phyloP scores from a whole-genome alignment of 2,113 vertebrate genomes.

The Microtus montanus region DNA sequence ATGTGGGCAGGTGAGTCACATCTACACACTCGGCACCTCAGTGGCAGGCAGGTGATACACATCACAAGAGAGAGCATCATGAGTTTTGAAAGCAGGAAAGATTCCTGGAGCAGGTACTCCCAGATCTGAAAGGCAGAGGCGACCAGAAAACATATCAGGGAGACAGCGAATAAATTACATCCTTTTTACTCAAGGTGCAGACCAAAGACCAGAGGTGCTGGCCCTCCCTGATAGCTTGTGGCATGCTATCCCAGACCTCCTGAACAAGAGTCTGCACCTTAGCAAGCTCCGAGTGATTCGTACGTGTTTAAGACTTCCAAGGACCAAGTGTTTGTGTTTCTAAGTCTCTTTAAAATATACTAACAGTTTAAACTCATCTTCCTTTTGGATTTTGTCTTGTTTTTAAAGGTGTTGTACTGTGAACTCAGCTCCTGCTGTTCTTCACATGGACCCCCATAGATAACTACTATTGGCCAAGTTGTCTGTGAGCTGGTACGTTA shows the following conservation, averaged over 20 bases:
- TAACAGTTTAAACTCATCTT: conserved; percentile 16
- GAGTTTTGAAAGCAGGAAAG: not conserved
- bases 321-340: not conserved
- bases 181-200: not conserved
- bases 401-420: conserved; percentile 17
- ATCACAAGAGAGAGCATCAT: not conserved
- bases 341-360: not conserved
- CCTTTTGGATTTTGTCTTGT: conserved; percentile 38
- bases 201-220: not conserved
- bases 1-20: too few relatives aligned
- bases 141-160: not conserved
- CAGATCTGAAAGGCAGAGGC: not conserved
- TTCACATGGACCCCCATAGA: not conserved
- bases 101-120: not conserved
- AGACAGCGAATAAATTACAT: not conserved
- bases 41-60: not conserved
- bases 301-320: not conserved
- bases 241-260: not conserved
- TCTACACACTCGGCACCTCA: not conserved
- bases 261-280: not conserved
- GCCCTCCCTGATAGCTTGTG: not conserved
- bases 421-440: not conserved
- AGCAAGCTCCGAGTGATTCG: not conserved
- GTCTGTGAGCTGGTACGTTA: not conserved
- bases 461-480: not conserved